Evolutionary conservation across 2,113 vertebrate genomes (phyloP).

Genomic region (Rhinogobius similis): DNA sequence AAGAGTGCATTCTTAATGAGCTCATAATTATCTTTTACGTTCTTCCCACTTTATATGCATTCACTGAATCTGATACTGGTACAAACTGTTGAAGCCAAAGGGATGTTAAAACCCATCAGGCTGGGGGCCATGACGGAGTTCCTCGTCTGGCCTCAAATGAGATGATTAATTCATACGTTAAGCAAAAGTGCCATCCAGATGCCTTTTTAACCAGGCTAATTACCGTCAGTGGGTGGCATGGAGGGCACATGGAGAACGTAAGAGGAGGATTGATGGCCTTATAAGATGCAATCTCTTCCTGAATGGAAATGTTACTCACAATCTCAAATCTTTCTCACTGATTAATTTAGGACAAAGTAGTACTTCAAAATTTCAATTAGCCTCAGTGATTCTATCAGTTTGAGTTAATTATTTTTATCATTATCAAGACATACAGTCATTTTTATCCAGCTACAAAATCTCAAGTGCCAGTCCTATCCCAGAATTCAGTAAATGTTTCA

Average conservation of each 20-base stretch:
- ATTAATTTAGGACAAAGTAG: not conserved
- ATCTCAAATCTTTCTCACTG: not conserved
- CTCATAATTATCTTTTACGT: slow-evolving; percentile 1
- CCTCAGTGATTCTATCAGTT: not conserved
- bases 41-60: slow-evolving; percentile 2
- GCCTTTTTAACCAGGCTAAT: slow-evolving; percentile 60
- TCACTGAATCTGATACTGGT: not conserved
- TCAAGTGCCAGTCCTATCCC: not conserved
- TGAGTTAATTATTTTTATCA: not conserved
- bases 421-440: not conserved
- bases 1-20: not conserved
- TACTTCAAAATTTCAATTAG: not conserved
- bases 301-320: not conserved
- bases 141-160: slow-evolving; percentile 36
- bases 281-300: slow-evolving; percentile 1
- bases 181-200: slow-evolving; percentile 44
- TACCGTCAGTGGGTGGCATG: slow-evolving; percentile 53
- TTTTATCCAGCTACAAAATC: not conserved
- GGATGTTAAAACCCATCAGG: slow-evolving; percentile 53
- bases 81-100: slow-evolving; percentile 5
- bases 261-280: slow-evolving; percentile 47
- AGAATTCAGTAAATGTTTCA: not conserved
- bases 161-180: slow-evolving; percentile 61
- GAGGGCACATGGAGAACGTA: slow-evolving; percentile 35
- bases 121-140: slow-evolving; percentile 35